Base-by-base conservation (phyloP, 2,888 invertebrate species). In the Pollenia labialis region DNA sequence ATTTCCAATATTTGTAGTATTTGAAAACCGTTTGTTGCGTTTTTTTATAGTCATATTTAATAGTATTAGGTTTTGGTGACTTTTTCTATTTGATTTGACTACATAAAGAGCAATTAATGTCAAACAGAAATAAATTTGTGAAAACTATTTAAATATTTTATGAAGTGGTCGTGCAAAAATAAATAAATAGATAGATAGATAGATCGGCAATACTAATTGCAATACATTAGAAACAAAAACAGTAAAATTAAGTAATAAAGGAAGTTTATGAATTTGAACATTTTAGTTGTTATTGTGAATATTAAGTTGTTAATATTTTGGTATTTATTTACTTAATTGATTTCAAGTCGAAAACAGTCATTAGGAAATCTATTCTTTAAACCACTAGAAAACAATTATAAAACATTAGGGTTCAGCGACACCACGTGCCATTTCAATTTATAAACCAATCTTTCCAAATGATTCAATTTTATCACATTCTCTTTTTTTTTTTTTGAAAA, bases 81-180 rank as follows among this genome's bases (percentile, higher is more conserved):
- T 42, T 11, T n/a, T 32, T 68, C 66, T 48, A 46, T 23, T 62
- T 76, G 69, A 76, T 69, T 82, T 76, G 76, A 60, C 76, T 76
- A 40, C 56, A 76, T 82, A 82, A 82, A 62, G 76, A 76, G 75
- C 82, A 76, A 76, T 82, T 71, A 82, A 62, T 62, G 82, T 76
- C 82, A 62, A 69, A 54, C 40, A 62, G 54, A 56, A 62, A 71
- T 71, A 64, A 76, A 76, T 76, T 82, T 76, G 60, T 62, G 54
- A 50, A 69, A 81, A 42, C 42, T 50, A 66, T 81, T 81, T 60
- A 50, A 74, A 74, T 23, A 46, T 58, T 50, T 74, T 40, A 54
- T 72, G 14, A 72, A 60, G 60, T 81, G 54, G 64, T 62, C 44
- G 32, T 64, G 44, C 46, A 71, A 52, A 16, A 7, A 16, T 50